These are phyloP conservation scores for Glandiceps talaboti DNA, from an alignment of 53 echinoderm and acorn worm genomes.

Conservation along the genomic window DNA sequence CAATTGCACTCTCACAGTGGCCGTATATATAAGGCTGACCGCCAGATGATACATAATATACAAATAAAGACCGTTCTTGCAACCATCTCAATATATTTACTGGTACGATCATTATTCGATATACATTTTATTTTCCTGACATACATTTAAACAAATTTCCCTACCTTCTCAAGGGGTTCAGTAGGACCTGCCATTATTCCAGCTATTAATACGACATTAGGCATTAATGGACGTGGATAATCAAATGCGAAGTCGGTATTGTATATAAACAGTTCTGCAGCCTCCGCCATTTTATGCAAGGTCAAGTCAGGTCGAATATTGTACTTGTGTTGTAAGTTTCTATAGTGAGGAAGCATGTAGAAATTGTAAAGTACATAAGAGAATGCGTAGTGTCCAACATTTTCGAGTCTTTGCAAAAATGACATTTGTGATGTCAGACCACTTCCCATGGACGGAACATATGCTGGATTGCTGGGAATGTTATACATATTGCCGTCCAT, in stretches of 20 bases:
- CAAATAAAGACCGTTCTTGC: too few relatives aligned
- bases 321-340: not conserved
- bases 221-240: not conserved
- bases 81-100: too few relatives aligned
- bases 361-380: not conserved
- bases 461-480: too few relatives aligned
- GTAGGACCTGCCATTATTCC: not conserved
- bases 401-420: not conserved
- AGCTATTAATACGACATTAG: not conserved
- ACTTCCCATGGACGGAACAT: not conserved
- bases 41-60: too few relatives aligned
- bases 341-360: not conserved
- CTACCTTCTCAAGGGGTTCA: not conserved
- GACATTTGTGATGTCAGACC: not conserved
- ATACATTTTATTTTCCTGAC: too few relatives aligned
- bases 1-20: too few relatives aligned
- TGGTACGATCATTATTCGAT: too few relatives aligned
- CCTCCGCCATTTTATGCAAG: not conserved
- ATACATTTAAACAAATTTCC: too few relatives aligned
- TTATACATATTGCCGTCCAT: too few relatives aligned
- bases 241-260: not conserved
- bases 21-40: too few relatives aligned
- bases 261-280: not conserved
- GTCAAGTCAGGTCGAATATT: not conserved
- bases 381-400: not conserved